phyloP scores from a whole-genome alignment of 2,888 invertebrate genomes.

The Caenorhabditis sp. region DNA sequence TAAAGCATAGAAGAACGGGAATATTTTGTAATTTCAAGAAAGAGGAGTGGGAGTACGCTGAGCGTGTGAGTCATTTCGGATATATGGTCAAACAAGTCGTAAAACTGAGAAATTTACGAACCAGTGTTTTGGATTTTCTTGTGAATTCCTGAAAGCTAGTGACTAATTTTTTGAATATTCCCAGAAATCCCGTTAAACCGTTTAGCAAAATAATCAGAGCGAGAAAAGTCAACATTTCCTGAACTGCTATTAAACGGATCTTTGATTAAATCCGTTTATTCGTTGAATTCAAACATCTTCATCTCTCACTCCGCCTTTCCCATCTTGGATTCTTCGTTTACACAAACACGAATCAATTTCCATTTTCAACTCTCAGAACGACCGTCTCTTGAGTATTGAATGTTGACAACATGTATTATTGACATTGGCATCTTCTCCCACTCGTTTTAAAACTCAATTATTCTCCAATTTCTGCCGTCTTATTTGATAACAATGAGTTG shows the following conservation, averaged over 20 bases:
- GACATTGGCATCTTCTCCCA: slow-evolving; percentile 29
- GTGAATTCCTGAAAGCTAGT: background rate
- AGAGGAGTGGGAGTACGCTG: background rate
- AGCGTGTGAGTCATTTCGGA: slow-evolving; percentile 15
- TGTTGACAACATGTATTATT: slow-evolving; percentile 30
- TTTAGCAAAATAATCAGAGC: slow-evolving; percentile 9
- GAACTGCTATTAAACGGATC: background rate
- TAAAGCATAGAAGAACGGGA: slow-evolving; percentile 44
- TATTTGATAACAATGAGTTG: slow-evolving; percentile 54
- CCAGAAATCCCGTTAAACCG: background rate
- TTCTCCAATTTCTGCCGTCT: slow-evolving; percentile 32
- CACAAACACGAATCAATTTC: slow-evolving; percentile 1
- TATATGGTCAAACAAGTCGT: slow-evolving; percentile 6
- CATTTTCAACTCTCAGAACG: slow-evolving; percentile 19
- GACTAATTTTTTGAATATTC: background rate
- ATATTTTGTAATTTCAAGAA: background rate
- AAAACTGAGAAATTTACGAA: slow-evolving; percentile 1
- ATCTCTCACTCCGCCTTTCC: background rate
- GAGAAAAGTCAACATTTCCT: slow-evolving; percentile 1
- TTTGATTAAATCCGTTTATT: slow-evolving; percentile 16
- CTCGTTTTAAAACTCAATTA: slow-evolving; percentile 31
- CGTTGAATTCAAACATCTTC: background rate
- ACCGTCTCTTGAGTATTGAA: slow-evolving; percentile 21
- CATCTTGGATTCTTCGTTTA: background rate
- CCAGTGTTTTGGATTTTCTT: background rate